Evolutionary conservation across 2,797 vertebrate genomes (phyloP).

Genomic region (Anas flavirostris): DNA sequence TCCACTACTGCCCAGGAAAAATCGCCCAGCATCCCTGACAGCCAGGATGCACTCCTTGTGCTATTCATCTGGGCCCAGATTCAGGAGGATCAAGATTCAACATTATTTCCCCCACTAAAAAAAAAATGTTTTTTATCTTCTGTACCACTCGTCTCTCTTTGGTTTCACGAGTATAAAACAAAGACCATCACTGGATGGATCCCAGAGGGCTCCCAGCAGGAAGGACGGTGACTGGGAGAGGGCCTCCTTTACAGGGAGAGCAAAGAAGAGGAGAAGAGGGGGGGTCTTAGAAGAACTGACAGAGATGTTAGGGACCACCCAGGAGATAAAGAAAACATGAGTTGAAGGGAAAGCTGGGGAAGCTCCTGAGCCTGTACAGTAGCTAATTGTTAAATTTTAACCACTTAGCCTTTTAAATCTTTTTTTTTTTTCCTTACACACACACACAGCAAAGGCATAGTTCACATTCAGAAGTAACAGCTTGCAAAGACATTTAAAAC

Average conservation of each 20-base stretch:
- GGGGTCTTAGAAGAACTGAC: neutral
- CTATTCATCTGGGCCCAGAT: neutral
- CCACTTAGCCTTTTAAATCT: neutral
- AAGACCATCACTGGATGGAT: conserved; percentile 9
- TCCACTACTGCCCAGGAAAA: neutral
- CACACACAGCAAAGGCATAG: neutral
- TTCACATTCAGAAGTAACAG: neutral
- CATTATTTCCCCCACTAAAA: neutral
- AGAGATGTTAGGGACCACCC: conserved; percentile 51
- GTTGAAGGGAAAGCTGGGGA: neutral
- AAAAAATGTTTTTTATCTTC: neutral
- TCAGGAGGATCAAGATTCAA: neutral
- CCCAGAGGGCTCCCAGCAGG: conserved; percentile 19
- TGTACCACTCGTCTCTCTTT: neutral
- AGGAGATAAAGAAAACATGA: conserved; percentile 63
- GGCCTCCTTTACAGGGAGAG: neutral
- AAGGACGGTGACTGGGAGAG: neutral
- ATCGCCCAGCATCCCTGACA: neutral
- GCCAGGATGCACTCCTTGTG: neutral
- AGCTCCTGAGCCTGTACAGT: conserved; percentile 41
- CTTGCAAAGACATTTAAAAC: conserved; percentile 40
- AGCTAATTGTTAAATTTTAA: conserved; percentile 59
- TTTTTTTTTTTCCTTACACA: neutral
- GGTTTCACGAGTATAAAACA: conserved; percentile 10
- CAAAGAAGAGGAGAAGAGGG: neutral